Percentiles rank a stretch among this genome's conserved stretches.
Conservation (phyloP, 2,888 invertebrate species). For the Branchipolynoe longqiensis region DNA sequence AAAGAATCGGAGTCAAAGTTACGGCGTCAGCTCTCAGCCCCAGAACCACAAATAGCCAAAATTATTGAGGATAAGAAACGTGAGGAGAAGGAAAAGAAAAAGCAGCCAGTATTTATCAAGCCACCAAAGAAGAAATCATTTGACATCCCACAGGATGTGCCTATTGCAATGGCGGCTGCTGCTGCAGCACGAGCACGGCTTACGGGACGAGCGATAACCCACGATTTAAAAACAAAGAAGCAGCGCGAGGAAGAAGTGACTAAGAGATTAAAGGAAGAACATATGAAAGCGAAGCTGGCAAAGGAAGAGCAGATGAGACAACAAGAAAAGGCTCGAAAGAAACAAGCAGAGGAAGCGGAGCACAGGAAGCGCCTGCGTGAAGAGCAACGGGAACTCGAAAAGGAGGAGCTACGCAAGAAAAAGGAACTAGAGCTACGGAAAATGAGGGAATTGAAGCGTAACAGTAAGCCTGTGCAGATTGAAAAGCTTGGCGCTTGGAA, state of each 20-base stretch:
- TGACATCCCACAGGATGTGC: conserved; percentile 5
- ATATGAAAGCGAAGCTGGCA: neutral
- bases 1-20: conserved; percentile 28
- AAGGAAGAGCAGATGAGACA: neutral
- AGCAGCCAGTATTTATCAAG: conserved; percentile 34
- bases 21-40: conserved; percentile 19
- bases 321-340: conserved; percentile 1
- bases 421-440: conserved; percentile 6
- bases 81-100: neutral
- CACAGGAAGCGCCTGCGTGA: conserved; percentile 33
- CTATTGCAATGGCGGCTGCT: conserved; percentile 21
- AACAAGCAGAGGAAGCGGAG: conserved; percentile 3
- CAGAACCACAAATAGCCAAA: conserved; percentile 30
- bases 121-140: conserved; percentile 1
- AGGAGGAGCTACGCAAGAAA: neutral
- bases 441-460: neutral
- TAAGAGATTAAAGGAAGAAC: conserved; percentile 7
- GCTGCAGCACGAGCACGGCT: conserved; percentile 25
- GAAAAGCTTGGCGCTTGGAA: conserved; percentile 52
- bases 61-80: neutral
- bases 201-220: conserved; percentile 1
- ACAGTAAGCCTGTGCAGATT: conserved; percentile 36
- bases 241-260: conserved; percentile 22
- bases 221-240: conserved; percentile 21
- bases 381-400: neutral